Base-by-base conservation (phyloP, 2,888 invertebrate species). In the Barypeithes pellucidus region DNA sequence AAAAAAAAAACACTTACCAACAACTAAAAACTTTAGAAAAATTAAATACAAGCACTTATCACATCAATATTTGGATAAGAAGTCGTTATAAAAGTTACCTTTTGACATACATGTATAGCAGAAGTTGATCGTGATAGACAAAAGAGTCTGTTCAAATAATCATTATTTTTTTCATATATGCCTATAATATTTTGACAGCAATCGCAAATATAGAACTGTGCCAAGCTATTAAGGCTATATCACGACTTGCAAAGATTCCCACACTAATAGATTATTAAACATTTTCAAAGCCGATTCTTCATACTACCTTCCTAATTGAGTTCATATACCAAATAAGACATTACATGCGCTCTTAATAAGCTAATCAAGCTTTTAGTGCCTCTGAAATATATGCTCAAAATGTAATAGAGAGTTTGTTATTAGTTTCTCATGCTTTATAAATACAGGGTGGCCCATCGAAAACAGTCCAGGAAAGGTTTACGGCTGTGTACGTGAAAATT, bases 231-330 rank as follows among this genome's bases (percentile, higher is more conserved):
- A 57, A 57, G 54, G 24, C 33, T 14, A 11, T 18, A 22, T 57
- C 54, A 57, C 54, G 54, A 57, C 14, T 57, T 57, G 11, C 39
- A 16, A 36, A 33, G 11, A 11, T 63, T 63, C 63, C 47, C 63
- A 63, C 63, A 63, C 63, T 63, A 63, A 63, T 63, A 33, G 50
- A 63, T 63, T 63, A 36, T 63, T 61, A 61, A 24, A 29, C 61
- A 43, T 60, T 61, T 61, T 61, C 45, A 41, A 24, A 61, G 45
- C 20, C 29, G 43, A 61, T 45, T 61, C 43, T 43, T 45, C 29
- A 45, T 43, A 24, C 61, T 12, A 43, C 45, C 43, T 45, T 61
- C 45, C 61, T 61, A 61, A 61, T 61, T 61, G 61, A 61, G 61
- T 45, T 61, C 29, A 45, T 61, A 61, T 45, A 61, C 61, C 43